These are phyloP conservation scores for Tetraneura akinire DNA, from an alignment of 1,140 invertebrate species.

Conservation along the genomic window DNA sequence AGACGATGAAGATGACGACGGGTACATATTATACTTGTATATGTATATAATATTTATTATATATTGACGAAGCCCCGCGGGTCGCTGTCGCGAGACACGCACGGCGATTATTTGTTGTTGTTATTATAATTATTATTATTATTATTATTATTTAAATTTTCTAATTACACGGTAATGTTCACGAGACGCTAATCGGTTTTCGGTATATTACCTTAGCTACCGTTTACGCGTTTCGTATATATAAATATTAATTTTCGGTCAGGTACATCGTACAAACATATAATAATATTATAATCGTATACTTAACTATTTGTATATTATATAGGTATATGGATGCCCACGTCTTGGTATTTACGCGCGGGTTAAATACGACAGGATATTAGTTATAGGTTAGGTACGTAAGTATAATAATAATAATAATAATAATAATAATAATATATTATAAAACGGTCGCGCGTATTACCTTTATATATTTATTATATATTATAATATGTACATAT, in stretches of 20 bases:
- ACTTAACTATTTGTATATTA: too few species aligned
- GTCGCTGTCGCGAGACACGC: neutral
- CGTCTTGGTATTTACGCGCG: neutral
- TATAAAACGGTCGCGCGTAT: too few species aligned
- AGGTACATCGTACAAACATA: too few species aligned
- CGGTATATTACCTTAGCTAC: slow-evolving; percentile 10
- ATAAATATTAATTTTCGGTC: too few species aligned
- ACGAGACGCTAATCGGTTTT: neutral
- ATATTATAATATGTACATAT: neutral
- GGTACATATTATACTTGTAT: too few species aligned
- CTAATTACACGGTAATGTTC: slow-evolving; percentile 26
- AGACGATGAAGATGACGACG: too few species aligned
- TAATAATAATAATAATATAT: too few species aligned
- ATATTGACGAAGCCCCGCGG: too few species aligned
- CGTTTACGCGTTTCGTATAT: slow-evolving; percentile 4
- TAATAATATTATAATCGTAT: too few species aligned
- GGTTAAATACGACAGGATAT: neutral
- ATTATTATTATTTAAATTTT: slow-evolving; percentile 25
- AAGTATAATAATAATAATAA: too few species aligned
- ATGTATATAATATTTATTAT: too few species aligned
- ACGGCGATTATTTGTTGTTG: neutral
- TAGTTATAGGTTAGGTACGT: neutral
- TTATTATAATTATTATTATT: neutral
- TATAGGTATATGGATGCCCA: neutral
- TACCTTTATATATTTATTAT: too few species aligned